Conservation (phyloP, 2,113 vertebrate species). For the Porphyrio hochstetteri region DNA sequence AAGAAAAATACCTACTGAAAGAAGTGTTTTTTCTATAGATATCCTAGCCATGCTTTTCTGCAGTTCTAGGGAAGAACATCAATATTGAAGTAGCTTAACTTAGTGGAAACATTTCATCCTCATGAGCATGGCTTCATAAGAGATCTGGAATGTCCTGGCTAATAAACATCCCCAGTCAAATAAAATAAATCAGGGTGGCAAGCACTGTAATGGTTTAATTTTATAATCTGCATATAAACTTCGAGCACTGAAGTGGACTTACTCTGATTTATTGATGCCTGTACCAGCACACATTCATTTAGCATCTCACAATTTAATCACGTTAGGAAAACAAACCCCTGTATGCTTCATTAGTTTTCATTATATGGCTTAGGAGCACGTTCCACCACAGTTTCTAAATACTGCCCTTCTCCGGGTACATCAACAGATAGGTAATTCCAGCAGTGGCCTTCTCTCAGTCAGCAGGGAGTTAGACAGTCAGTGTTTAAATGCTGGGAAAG, state of each 20-base stretch:
- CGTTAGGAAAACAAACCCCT: constrained; percentile 9
- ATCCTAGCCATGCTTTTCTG: background rate
- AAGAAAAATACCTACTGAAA: background rate
- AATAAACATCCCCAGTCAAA: background rate
- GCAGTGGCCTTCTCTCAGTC: background rate
- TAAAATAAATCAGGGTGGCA: background rate
- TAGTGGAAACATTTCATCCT: constrained; percentile 29
- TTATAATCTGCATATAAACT: constrained; percentile 25
- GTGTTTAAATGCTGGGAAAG: background rate
- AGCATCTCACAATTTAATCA: background rate
- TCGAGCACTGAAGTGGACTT: background rate
- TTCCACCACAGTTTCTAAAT: background rate
- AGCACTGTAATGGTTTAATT: background rate
- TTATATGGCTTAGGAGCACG: background rate
- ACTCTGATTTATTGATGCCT: background rate
- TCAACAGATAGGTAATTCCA: background rate
- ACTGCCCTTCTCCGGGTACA: background rate
- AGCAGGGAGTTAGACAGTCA: background rate
- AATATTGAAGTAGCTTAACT: constrained; percentile 15
- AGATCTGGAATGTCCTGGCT: background rate
- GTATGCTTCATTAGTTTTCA: background rate
- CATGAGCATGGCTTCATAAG: background rate
- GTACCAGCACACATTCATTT: background rate
- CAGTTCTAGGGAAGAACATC: background rate
- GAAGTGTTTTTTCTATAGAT: background rate